Base-by-base conservation (phyloP, 2,113 vertebrate genomes). In the Bubalus kerabau region DNA sequence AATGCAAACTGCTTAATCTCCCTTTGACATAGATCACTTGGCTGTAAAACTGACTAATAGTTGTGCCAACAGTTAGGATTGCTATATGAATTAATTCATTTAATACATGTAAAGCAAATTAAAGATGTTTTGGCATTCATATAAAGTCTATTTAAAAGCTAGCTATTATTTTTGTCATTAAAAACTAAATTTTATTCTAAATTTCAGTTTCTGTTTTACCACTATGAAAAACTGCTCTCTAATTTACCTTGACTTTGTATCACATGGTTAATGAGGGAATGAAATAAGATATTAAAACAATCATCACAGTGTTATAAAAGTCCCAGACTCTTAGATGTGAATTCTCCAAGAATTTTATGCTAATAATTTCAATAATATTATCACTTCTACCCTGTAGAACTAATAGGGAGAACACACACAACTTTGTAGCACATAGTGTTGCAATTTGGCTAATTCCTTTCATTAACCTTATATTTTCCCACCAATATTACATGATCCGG, bases 391-490 rank as follows among this genome's bases (percentile, higher is more conserved):
- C 26, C 24, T 88, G 19, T n/a, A 5, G 6, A 46, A 23, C 28
- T 62, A 62, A 62, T 9, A 50, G 12, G 6, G 40, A 46, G 3
- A 85, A 1, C 24, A 52, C 26, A 7, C 56, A 12, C 2, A 2
- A 26, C 4, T 56, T 0, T 19, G n/a, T 24, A n/a, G 16, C 4
- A 8, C 6, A 21, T 0, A 26, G 12, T 17, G 14, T 16, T 90
- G 24, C 17, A 76, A 5, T 56, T 36, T 60, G 59, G 59, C 59
- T 60, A 2, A 3, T 30, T 60, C 7, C 3, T 80, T 64, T 50
- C 8, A 0, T 17, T 28, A 59, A 36, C 5, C 7, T 86, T 80
- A 9, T 71, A 30, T 60, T 48, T 16, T 74, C 23, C 60, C 24
- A 54, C 3, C 81, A 36, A 48, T 5, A 21, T 0, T 84, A n/a